Conservation (phyloP, 2,797 vertebrate genomes). For the Coregonus ussuriensis region DNA sequence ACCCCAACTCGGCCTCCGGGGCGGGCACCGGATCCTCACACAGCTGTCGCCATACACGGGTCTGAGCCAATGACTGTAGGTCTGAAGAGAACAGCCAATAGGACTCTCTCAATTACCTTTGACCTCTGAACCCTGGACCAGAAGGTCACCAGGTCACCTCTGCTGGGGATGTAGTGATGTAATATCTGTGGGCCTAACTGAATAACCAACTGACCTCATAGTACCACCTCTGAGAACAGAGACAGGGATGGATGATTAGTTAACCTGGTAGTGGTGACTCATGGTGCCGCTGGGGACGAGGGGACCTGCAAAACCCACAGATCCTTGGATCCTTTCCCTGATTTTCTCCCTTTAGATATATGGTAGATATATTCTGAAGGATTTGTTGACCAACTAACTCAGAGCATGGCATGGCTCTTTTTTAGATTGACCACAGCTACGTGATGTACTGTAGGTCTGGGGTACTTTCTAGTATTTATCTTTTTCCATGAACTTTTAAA, state of each 20-base stretch:
- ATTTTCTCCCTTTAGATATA: slow-evolving; percentile 17
- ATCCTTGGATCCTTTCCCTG: slow-evolving; percentile 8
- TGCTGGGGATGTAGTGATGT: slow-evolving; percentile 38
- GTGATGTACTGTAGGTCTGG: slow-evolving; percentile 37
- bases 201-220: slow-evolving; percentile 74
- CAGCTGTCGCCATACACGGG: slow-evolving; percentile 88
- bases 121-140: slow-evolving; percentile 55
- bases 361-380: slow-evolving; percentile 26
- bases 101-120: slow-evolving; percentile 2
- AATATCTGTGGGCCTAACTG: slow-evolving; percentile 59
- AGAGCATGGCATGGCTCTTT: slow-evolving; percentile 27
- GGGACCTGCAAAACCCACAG: slow-evolving; percentile 31
- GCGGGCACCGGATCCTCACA: slow-evolving; percentile 77
- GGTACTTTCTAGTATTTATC: slow-evolving; percentile 55
- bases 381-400: slow-evolving; percentile 19
- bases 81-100: slow-evolving; percentile 37
- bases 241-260: slow-evolving; percentile 35
- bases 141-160: slow-evolving; percentile 27
- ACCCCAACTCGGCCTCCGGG: slow-evolving; percentile 79
- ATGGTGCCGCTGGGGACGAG: slow-evolving; percentile 48
- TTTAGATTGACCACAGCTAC: slow-evolving; percentile 45
- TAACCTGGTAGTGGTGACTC: slow-evolving; percentile 20
- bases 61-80: slow-evolving; percentile 62
- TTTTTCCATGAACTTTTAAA: slow-evolving; percentile 65
- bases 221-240: slow-evolving; percentile 55